A percentile compares a stretch with the other conserved stretches of the same genome.
phyloP scores from a whole-genome alignment of 2,797 vertebrate species.

The Catharus ustulatus region DNA sequence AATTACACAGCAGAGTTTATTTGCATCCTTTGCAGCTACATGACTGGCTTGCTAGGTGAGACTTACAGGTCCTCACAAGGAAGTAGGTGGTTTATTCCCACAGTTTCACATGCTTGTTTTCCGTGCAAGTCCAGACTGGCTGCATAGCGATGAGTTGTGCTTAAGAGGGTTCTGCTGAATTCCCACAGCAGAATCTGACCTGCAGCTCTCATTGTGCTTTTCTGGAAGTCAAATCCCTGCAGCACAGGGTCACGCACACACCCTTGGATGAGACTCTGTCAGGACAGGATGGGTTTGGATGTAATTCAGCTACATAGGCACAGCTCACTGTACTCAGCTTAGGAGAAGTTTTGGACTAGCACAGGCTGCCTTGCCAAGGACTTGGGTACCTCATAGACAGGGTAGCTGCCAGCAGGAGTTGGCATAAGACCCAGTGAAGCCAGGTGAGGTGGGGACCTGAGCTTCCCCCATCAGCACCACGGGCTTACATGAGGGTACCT shows the following conservation, averaged over 20 bases:
- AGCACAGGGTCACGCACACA: rapidly evolving
- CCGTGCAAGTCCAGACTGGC: neutral
- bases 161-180: neutral
- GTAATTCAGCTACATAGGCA: neutral
- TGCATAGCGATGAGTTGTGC: neutral
- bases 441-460: neutral
- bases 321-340: neutral
- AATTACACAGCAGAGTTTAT: neutral
- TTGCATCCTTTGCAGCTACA: neutral
- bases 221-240: neutral
- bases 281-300: neutral
- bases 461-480: neutral
- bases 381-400: neutral
- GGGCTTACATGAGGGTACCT: rapidly evolving
- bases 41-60: neutral
- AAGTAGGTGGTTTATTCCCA: neutral
- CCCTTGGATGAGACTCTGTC: neutral
- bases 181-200: neutral
- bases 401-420: neutral
- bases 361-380: neutral
- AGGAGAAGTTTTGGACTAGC: neutral
- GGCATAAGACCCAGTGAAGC: neutral
- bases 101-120: neutral
- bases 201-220: neutral
- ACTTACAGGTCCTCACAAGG: neutral